These are phyloP conservation scores for Lycaon pictus DNA, from an alignment of 2,113 vertebrate species.

Conservation along the genomic window DNA sequence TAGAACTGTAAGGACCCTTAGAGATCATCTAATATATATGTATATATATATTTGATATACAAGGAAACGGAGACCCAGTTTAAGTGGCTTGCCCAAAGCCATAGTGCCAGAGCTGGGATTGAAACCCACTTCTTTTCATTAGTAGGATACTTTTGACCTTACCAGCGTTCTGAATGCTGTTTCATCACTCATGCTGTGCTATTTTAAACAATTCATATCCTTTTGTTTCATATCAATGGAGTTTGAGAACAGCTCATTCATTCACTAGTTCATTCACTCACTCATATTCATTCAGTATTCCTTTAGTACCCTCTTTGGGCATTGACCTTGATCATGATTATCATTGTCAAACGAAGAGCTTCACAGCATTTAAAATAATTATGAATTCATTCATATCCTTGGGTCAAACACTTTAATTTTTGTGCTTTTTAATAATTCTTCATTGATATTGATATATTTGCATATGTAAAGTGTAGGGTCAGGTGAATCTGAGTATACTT, in stretches of 20 bases:
- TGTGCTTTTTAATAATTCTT: not conserved
- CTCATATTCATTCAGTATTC: not conserved
- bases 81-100: not conserved
- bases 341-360: not conserved
- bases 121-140: not conserved
- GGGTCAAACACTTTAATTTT: slow-evolving; percentile 8
- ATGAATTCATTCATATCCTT: not conserved
- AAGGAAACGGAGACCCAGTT: not conserved
- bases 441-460: not conserved
- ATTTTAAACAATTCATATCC: not conserved
- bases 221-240: not conserved
- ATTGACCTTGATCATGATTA: not conserved
- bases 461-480: slow-evolving; percentile 29
- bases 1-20: not conserved
- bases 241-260: not conserved
- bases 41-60: not conserved
- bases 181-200: not conserved
- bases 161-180: not conserved
- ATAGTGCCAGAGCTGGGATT: not conserved
- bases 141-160: not conserved
- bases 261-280: not conserved
- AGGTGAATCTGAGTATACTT: slow-evolving; percentile 1
- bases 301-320: not conserved
- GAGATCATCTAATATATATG: not conserved
- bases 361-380: not conserved